Evolutionary conservation across 2,113 vertebrate genomes (phyloP), one percentile per base, ranked within the genome.

Genomic region (Trochalopteron elliotii): DNA sequence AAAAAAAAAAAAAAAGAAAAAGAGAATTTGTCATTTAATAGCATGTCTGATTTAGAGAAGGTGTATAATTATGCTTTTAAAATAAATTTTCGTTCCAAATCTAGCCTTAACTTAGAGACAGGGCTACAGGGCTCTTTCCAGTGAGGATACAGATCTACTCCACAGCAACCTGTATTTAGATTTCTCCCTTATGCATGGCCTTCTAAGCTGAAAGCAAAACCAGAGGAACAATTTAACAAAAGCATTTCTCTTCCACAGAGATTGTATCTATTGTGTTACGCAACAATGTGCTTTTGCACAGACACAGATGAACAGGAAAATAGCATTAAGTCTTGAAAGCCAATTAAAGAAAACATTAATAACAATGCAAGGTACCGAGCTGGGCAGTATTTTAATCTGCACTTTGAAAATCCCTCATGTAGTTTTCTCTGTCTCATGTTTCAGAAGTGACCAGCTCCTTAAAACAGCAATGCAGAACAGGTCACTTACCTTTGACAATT

Each of bases 41-140:
- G 61, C 50, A 82, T 28, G 89, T 89, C 84, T 93, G 87, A 75
- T 94, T 94, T 76, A 87, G 55, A 95, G 83, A 90, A 89, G 57
- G 75, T 94, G 74, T 96, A 72, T 84, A 96, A 95, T 95, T 96
- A 95, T 23, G 40, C 78, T 96, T 96, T 94, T 87, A 94, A 96
- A 96, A 93, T 87, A 96, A 82, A 95, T 78, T 82, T 84, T 83
- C 20, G 28, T 80, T 96, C 83, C 89, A 96, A 92, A 89, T 87
- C 59, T 59, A 95, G 81, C 74, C 70, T 72, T 79, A 83, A 61
- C 55, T 69, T 76, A 91, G 42, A 93, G 81, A 90, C 53, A 90
- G 28, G 45, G 11, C 52, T 90, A 85, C 37, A 80, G 40, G 59
- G 18, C 39, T 89, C 83, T 83, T 95, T 91, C 70, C 57, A 93